These are phyloP conservation scores for Drosophila orena DNA, from an alignment of 1,140 invertebrate species.

Conservation along the genomic window DNA sequence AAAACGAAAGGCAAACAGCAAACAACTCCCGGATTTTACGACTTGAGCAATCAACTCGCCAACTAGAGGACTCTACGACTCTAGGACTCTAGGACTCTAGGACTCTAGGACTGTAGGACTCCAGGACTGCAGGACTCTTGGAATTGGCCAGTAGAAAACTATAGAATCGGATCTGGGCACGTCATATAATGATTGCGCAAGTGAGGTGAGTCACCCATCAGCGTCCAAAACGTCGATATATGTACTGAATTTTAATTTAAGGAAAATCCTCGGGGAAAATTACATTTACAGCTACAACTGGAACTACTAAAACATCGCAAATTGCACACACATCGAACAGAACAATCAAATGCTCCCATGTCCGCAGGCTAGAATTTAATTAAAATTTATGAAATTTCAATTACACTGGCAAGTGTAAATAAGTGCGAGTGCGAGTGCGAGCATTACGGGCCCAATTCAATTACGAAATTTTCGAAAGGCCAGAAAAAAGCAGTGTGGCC, in stretches of 20 bases:
- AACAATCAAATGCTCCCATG: constrained; percentile 33
- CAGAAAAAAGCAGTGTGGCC: constrained; percentile 25
- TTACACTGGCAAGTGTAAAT: constrained; percentile 62
- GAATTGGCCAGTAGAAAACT: constrained; percentile 5
- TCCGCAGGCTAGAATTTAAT: constrained; percentile 56
- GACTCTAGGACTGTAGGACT: constrained; percentile 3
- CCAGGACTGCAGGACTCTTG: not conserved
- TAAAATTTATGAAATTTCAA: constrained; percentile 72
- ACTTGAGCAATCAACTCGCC: constrained; percentile 65
- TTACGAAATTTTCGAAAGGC: constrained; percentile 50
- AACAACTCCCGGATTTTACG: constrained; percentile 55
- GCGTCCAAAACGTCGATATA: not conserved
- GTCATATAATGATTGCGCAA: constrained; percentile 69
- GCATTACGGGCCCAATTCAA: constrained; percentile 63
- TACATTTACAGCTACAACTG: constrained; percentile 16
- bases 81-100: not conserved
- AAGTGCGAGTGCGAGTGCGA: constrained; percentile 51
- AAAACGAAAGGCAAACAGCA: constrained; percentile 30
- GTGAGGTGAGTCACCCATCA: constrained; percentile 62
- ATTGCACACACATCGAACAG: constrained; percentile 10
- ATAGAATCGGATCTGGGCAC: constrained; percentile 60
- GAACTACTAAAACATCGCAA: constrained; percentile 29
- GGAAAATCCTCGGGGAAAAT: constrained; percentile 19
- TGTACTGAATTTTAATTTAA: not conserved
- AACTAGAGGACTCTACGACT: not conserved